Evolutionary conservation across 2,113 vertebrate species (phyloP), one percentile per base, ranked within the genome.

Genomic region (Polypterus senegalus): DNA sequence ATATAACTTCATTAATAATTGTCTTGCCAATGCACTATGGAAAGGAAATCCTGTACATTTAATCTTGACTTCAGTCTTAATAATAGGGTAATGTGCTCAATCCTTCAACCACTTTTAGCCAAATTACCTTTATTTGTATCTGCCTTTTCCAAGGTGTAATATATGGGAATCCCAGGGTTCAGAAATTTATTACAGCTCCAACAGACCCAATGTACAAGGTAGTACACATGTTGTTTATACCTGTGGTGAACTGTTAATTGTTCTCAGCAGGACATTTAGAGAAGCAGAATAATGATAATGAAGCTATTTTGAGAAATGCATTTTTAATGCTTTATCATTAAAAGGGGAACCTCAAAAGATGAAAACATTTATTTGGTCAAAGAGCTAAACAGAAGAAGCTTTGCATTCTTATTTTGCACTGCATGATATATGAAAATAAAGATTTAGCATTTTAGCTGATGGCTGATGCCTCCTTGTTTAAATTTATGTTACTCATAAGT

Each of bases 51-150:
- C 81, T 86, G 81, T 84, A 81, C 72, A 81, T 87, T 84, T 82
- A 83, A 77, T 76, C 79, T 74, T 63, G 73, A 79, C 83, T 84
- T 82, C 82, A 74, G 81, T 82, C 80, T 84, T 80, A 78, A 81
- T 75, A 80, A 72, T 47, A 74, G 76, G 77, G 79, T 88, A 87
- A 88, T 87, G 86, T 86, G 83, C 74, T 72, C 77, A 79, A 87
- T 88, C 79, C 72, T 78, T 87, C 86, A 88, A 77, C 74, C 82
- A 83, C 79, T 86, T 86, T 85, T 76, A 77, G 78, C 81, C 82
- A 86, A 87, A 85, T 86, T 81, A 83, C 83, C 83, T 85, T 87
- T 87, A 83, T 86, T 88, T 86, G 83, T 82, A 81, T 81, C 84
- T 83, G 83, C 80, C 82, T 81, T 66, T 72, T 71, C 66, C 73